Evolutionary conservation across 2,113 vertebrate species (phyloP), one percentile per base, ranked within the genome.

Genomic region (Zingel zingel): DNA sequence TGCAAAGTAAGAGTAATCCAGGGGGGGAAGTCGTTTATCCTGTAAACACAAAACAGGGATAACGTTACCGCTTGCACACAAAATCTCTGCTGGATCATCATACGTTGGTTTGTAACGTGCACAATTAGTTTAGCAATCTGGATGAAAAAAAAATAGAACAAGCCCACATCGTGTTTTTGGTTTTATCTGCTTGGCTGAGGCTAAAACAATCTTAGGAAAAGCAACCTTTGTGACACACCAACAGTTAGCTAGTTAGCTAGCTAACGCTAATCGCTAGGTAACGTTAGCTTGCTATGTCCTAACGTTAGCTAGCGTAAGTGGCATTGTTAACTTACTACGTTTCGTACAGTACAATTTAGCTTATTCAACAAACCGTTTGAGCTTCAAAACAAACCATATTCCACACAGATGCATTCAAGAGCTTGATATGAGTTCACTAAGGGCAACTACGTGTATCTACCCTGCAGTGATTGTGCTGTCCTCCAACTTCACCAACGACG

Each of bases 401-500:
- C 4, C 4, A 23, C 11, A 58, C 1, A 30, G 8, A 13, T 11
- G 1, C 0, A 5, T 43, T 45, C 16, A 45, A 47, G 30, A 23
- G 15, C 14, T 5, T 3, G 6, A 21, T 1, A 5, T 0, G 21
- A n/a, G n/a, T 11, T 45, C 5, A 14, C 19, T 16, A 0, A 11
- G 15, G 4, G 11, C 54, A 43, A 27, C 45, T 15, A 14, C 10
- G 6, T 54, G 13, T 47, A 45, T 51, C 19, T 53, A 81, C 54
- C 54, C 16, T 51, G 82, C 83, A 87, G 74, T 84, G 86, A 83
- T 82, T 90, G 70, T 16, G 19, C 6, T 45, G 18, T 75, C 36
- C 74, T 73, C 72, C 47, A 74, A 70, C 70, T 48, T 18, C 53
- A 51, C 18, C 16, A 33, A 70, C 80, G 63, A 92, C 91, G 92